Evolutionary conservation across 2,113 vertebrate species (phyloP).

Genomic region (Pluvialis apricaria): DNA sequence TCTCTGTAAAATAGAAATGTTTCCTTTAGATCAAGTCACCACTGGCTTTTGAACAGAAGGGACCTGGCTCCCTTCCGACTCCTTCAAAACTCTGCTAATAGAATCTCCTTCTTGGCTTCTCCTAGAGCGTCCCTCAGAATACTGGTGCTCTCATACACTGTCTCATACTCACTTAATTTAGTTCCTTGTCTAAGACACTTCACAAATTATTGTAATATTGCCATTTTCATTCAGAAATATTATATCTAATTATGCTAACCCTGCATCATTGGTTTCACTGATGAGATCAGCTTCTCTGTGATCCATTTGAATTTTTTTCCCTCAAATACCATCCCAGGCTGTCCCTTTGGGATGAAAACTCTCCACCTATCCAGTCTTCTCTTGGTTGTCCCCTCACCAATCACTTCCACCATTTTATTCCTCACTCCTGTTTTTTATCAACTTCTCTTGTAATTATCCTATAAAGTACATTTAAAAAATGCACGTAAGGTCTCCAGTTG

Average conservation of each 20-base stretch:
- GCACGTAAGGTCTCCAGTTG: not conserved
- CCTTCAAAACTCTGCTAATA: not conserved
- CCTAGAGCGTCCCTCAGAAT: not conserved
- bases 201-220: not conserved
- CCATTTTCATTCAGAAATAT: conserved; percentile 9
- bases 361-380: not conserved
- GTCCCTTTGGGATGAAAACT: not conserved
- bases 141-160: not conserved
- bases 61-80: not conserved
- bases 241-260: not conserved
- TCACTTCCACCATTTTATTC: not conserved
- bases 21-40: not conserved
- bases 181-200: not conserved
- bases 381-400: not conserved
- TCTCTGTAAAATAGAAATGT: not conserved
- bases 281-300: not conserved
- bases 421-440: not conserved
- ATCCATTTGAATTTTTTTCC: not conserved
- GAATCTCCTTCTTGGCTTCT: not conserved
- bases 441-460: not conserved
- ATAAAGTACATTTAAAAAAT: not conserved
- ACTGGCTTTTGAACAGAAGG: not conserved
- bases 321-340: not conserved
- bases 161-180: not conserved
- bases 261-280: not conserved